phyloP scores from a whole-genome alignment of 92 coral and sea anemone species.

The Pocillopora meandrina region DNA sequence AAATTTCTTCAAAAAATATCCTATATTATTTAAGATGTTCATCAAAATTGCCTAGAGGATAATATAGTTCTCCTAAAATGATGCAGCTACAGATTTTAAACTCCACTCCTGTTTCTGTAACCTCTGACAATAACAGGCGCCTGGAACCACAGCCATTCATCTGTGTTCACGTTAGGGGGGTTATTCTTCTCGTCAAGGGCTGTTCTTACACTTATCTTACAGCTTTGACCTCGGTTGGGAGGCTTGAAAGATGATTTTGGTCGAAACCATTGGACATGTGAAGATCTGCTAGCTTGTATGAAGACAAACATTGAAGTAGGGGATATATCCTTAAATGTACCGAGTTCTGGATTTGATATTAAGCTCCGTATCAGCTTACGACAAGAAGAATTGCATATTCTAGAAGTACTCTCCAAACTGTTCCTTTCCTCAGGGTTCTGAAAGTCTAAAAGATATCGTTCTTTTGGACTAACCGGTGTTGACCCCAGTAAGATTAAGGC shows the following conservation, averaged over 20 bases:
- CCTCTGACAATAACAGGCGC: slow-evolving; percentile 92
- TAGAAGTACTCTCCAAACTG: slow-evolving; percentile 29
- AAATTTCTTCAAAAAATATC: no score
- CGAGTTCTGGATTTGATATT: slow-evolving; percentile 73
- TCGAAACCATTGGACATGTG: slow-evolving; percentile 76
- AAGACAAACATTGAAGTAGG: slow-evolving; percentile 84
- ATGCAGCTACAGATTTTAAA: no score
- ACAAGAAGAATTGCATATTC: slow-evolving; percentile 62
- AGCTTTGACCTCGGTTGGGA: slow-evolving; percentile 77
- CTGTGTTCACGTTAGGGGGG: slow-evolving; percentile 10
- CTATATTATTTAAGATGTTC: no score
- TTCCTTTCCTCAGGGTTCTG: slow-evolving; percentile 32
- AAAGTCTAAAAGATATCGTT: slow-evolving; percentile 68
- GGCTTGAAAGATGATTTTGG: slow-evolving; percentile 88
- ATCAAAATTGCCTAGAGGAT: no score
- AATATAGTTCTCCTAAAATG: no score
- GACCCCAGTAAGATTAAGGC: slow-evolving; percentile 85
- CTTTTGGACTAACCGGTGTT: slow-evolving; percentile 95
- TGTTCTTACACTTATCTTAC: slow-evolving; percentile 54
- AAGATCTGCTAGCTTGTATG: slow-evolving; percentile 67
- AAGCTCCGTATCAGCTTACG: slow-evolving; percentile 81
- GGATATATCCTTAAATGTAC: slow-evolving; percentile 76
- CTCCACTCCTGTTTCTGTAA: slow-evolving; percentile 34
- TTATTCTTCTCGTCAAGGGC: background rate
- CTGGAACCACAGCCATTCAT: slow-evolving; percentile 88